Conservation (phyloP, 2,113 vertebrate genomes). For the Australoheros scitulus region DNA sequence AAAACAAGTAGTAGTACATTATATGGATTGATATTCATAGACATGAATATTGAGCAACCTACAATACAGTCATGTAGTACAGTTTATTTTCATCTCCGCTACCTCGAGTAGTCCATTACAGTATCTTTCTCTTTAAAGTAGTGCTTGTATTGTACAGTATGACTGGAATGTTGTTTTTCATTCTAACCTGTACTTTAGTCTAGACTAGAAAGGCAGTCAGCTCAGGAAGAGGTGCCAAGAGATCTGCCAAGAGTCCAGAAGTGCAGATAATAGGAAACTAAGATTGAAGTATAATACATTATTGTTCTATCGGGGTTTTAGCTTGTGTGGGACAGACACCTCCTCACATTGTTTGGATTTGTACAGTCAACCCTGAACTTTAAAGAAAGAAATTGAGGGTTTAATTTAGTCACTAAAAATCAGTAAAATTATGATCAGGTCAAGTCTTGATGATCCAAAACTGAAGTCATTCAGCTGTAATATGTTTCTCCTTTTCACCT, state of each 20-base stretch:
- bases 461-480: background rate
- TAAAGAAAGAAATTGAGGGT: background rate
- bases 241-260: background rate
- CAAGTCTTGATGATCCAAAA: background rate
- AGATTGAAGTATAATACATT: background rate
- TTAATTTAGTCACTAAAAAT: background rate
- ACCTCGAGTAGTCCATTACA: background rate
- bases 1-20: background rate
- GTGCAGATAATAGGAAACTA: background rate
- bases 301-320: background rate
- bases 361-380: background rate
- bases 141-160: background rate
- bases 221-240: conserved; percentile 7
- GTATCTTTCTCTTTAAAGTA: background rate
- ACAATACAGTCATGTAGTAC: background rate
- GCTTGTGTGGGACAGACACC: rapidly evolving
- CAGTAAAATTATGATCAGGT: background rate
- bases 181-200: conserved; percentile 11
- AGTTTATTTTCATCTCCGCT: background rate
- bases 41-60: background rate
- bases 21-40: no score
- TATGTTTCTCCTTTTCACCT: background rate
- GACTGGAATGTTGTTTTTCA: background rate
- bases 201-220: background rate
- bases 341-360: background rate